phyloP scores from a whole-genome alignment of 2,888 invertebrate genomes.

The Dryadula phaetusa region DNA sequence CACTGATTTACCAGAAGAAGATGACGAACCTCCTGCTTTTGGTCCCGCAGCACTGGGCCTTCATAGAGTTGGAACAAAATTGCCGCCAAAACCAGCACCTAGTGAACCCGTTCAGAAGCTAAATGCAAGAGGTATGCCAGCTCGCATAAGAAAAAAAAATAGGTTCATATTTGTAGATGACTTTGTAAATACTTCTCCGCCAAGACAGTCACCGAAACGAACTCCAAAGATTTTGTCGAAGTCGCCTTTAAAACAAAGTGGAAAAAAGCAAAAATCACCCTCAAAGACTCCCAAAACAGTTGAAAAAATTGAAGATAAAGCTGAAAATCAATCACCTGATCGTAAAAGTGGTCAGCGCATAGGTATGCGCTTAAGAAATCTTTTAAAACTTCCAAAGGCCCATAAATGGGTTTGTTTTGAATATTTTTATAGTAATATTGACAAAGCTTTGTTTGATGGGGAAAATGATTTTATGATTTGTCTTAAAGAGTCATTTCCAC shows the following conservation, averaged over 20 bases:
- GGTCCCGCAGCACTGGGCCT: slow-evolving; percentile 92
- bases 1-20: slow-evolving; percentile 86
- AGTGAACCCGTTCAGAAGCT: slow-evolving; percentile 91
- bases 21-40: slow-evolving; percentile 88
- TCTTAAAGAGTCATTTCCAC: slow-evolving; percentile 96
- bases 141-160: slow-evolving; percentile 94
- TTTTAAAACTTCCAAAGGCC: slow-evolving; percentile 98
- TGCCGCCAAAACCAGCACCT: slow-evolving; percentile 88
- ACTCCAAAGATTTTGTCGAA: slow-evolving; percentile 84
- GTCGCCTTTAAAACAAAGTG: slow-evolving; percentile 74
- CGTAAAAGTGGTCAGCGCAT: slow-evolving; percentile 95
- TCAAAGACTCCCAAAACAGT: slow-evolving; percentile 78
- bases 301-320: slow-evolving; percentile 76
- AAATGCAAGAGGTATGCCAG: slow-evolving; percentile 95
- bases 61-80: slow-evolving; percentile 91
- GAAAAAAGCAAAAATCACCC: slow-evolving; percentile 81
- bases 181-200: slow-evolving; percentile 90
- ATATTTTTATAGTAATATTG: slow-evolving; percentile 99
- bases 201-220: slow-evolving; percentile 89
- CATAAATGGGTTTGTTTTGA: slow-evolving; percentile 99
- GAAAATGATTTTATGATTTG: slow-evolving; percentile 98
- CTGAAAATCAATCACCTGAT: slow-evolving; percentile 86
- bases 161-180: slow-evolving; percentile 95
- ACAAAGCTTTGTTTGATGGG: slow-evolving; percentile 96
- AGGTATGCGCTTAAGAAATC: slow-evolving; percentile 94